These are phyloP conservation scores for Andrena praecox DNA, from an alignment of 2,888 invertebrate species.

Conservation along the genomic window DNA sequence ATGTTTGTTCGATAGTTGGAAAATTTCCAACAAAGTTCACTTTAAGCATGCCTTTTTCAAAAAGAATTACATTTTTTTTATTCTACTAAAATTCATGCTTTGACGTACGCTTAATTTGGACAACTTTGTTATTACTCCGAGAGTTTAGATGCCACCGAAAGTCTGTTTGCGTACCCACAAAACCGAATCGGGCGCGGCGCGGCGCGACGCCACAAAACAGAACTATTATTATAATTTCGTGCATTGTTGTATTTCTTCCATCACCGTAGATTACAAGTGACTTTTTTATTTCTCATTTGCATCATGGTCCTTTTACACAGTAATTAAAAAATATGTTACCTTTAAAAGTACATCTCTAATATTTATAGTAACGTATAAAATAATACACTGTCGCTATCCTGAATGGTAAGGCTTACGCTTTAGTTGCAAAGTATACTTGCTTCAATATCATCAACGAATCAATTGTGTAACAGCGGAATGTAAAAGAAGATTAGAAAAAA, in stretches of 20 bases:
- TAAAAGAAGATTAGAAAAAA: slow-evolving; percentile 83
- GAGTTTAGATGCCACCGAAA: background rate
- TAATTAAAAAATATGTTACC: slow-evolving; percentile 84
- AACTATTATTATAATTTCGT: background rate
- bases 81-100: background rate
- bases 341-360: slow-evolving; percentile 81
- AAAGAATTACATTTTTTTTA: background rate
- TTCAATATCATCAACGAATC: slow-evolving; percentile 35
- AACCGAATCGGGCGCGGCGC: too few species aligned
- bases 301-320: slow-evolving; percentile 76
- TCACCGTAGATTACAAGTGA: slow-evolving; percentile 9
- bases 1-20: background rate
- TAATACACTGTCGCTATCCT: slow-evolving; percentile 75
- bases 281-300: slow-evolving; percentile 54
- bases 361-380: slow-evolving; percentile 79
- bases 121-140: background rate
- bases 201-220: too few species aligned
- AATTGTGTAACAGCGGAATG: slow-evolving; percentile 60
- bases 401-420: slow-evolving; percentile 59
- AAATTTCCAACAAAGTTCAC: too few species aligned
- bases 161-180: background rate
- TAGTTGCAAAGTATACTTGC: slow-evolving; percentile 30
- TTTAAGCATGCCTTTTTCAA: background rate
- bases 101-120: background rate
- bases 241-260: slow-evolving; percentile 9